Conservation (phyloP, 2,888 invertebrate species). For the Rhodophaea formosa region DNA sequence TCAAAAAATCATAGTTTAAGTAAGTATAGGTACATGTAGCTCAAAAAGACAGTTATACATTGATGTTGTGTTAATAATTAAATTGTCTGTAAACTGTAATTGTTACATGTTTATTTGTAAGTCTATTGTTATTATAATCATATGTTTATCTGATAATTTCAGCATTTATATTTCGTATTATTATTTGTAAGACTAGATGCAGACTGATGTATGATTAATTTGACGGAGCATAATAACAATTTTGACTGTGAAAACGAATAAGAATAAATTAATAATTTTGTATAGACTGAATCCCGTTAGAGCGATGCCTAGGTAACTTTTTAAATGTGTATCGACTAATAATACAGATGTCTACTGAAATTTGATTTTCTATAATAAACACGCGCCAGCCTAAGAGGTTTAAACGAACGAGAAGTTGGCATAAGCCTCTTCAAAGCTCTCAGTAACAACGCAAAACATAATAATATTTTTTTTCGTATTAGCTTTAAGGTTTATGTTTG, state of each 20-base stretch:
- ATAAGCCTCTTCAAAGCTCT: background rate
- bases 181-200: conserved; percentile 7
- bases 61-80: background rate
- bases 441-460: background rate
- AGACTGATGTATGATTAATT: background rate
- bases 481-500: conserved; percentile 17
- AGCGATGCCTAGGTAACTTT: no score
- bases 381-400: background rate
- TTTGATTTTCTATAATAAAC: no score
- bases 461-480: background rate
- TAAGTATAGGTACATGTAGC: background rate
- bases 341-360: no score
- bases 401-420: background rate
- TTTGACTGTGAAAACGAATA: no score
- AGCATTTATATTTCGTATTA: conserved; percentile 10
- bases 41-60: background rate
- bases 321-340: no score
- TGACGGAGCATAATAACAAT: no score
- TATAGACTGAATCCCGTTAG: no score
- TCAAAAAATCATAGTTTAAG: background rate
- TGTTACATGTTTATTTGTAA: conserved; percentile 11
- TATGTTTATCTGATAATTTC: conserved; percentile 1
- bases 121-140: conserved; percentile 5
- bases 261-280: no score
- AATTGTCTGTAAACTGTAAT: background rate